These are phyloP conservation scores for Lepisosteus oculatus DNA, from an alignment of 2,113 vertebrate species.

Conservation along the genomic window DNA sequence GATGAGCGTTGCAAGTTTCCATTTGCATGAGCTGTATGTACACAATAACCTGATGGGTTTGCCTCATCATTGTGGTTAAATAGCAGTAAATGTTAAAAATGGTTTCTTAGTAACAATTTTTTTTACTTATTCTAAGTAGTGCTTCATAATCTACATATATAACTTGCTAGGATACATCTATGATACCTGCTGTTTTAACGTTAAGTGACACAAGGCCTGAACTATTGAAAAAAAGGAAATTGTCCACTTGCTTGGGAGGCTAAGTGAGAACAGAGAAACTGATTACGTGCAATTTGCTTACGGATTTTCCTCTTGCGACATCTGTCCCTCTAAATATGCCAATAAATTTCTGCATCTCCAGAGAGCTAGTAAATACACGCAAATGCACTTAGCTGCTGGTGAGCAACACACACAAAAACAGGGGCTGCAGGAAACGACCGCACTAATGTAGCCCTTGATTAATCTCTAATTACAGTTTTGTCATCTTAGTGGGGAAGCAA, in stretches of 20 bases:
- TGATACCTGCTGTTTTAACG: not conserved
- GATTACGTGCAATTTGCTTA: slow-evolving; percentile 55
- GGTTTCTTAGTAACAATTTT: too few relatives aligned
- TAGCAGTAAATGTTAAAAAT: too few relatives aligned
- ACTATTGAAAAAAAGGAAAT: not conserved
- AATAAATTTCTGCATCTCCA: slow-evolving; percentile 73
- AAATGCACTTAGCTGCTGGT: slow-evolving; percentile 77
- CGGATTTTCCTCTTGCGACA: slow-evolving; percentile 50
- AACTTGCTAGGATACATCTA: slow-evolving; percentile 1
- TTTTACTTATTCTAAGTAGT: too few relatives aligned
- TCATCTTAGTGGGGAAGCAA: slow-evolving; percentile 83
- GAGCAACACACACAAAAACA: slow-evolving; percentile 54
- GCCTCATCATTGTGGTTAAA: too few relatives aligned
- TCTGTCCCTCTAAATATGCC: slow-evolving; percentile 66
- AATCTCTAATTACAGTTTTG: slow-evolving; percentile 90
- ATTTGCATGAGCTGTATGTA: not conserved
- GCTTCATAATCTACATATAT: not conserved
- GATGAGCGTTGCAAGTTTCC: not conserved
- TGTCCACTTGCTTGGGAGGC: slow-evolving; percentile 32
- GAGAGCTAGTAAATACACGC: slow-evolving; percentile 68
- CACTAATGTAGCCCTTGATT: slow-evolving; percentile 83
- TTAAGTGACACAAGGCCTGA: not conserved
- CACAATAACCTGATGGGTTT: too few relatives aligned
- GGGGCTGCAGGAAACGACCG: slow-evolving; percentile 66
- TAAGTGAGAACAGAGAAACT: slow-evolving; percentile 36